These are phyloP conservation scores for Excalfactoria chinensis DNA, from an alignment of 2,113 vertebrate genomes.

Conservation along the genomic window DNA sequence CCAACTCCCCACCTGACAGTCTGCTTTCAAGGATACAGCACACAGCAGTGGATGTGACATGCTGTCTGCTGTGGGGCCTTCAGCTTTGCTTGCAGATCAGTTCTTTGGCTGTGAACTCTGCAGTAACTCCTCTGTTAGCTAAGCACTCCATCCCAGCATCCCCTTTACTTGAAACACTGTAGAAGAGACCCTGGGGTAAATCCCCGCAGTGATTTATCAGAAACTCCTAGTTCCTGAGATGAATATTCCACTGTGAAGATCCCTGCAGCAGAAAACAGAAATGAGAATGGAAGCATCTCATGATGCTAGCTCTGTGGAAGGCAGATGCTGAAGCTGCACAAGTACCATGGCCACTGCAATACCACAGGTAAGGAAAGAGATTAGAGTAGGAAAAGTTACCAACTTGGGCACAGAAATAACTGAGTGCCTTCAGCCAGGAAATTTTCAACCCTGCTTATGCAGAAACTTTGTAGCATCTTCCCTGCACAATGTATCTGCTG, in stretches of 20 bases:
- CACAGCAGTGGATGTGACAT: background rate
- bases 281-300: background rate
- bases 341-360: background rate
- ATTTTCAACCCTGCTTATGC: background rate
- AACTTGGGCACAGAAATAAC: background rate
- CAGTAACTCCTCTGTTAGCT: background rate
- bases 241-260: background rate
- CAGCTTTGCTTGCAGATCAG: accelerated
- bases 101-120: background rate
- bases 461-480: background rate
- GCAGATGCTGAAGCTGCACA: background rate
- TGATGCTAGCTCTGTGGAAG: background rate
- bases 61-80: background rate
- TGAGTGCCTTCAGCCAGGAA: background rate
- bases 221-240: background rate
- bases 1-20: background rate
- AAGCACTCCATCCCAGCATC: background rate
- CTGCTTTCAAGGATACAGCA: background rate
- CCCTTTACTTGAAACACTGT: background rate
- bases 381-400: background rate
- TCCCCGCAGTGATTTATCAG: background rate
- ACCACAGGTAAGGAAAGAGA: background rate
- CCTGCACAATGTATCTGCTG: background rate
- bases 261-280: background rate
- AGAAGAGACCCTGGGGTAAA: background rate